These are phyloP conservation scores for Nerophis ophidion DNA, from an alignment of 2,113 vertebrate species.

Conservation along the genomic window DNA sequence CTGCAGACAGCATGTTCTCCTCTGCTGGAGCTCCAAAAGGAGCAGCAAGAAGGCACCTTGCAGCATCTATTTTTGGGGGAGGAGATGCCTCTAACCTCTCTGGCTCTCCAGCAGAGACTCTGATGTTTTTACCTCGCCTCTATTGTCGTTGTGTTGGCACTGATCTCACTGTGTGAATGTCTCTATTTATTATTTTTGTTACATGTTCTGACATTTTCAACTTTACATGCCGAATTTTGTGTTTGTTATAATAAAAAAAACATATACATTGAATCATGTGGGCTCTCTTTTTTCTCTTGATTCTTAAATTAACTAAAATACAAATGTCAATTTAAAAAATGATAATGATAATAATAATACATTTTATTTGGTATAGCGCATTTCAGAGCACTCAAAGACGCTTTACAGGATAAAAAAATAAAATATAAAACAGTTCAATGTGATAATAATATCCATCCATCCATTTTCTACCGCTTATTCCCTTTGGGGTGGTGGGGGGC, in stretches of 20 bases:
- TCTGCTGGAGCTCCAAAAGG: constrained; percentile 21
- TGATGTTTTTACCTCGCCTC: neutral
- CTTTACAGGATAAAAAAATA: no score
- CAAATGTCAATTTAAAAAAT: no score
- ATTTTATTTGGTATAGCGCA: no score
- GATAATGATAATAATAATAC: no score
- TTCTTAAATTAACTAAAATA: no score
- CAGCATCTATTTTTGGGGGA: constrained; percentile 9
- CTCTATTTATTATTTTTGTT: constrained; percentile 26
- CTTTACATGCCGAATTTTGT: constrained; percentile 18
- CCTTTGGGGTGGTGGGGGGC: no score
- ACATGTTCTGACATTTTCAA: constrained; percentile 1
- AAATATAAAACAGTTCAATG: no score
- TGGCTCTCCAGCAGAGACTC: constrained; percentile 28
- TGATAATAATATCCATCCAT: no score
- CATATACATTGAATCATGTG: neutral
- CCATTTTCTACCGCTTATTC: no score
- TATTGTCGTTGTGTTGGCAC: neutral
- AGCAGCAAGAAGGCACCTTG: neutral
- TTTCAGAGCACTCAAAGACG: no score
- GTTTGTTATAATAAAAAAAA: constrained; percentile 29
- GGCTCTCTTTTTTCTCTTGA: no score
- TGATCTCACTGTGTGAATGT: neutral
- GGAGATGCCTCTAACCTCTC: constrained; percentile 13
- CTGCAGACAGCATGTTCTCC: constrained; percentile 19